A percentile compares a stretch with the other conserved stretches of the same genome.
These are phyloP conservation scores for Spea hammondii DNA, from an alignment of 2,797 vertebrate species.

Conservation along the genomic window DNA sequence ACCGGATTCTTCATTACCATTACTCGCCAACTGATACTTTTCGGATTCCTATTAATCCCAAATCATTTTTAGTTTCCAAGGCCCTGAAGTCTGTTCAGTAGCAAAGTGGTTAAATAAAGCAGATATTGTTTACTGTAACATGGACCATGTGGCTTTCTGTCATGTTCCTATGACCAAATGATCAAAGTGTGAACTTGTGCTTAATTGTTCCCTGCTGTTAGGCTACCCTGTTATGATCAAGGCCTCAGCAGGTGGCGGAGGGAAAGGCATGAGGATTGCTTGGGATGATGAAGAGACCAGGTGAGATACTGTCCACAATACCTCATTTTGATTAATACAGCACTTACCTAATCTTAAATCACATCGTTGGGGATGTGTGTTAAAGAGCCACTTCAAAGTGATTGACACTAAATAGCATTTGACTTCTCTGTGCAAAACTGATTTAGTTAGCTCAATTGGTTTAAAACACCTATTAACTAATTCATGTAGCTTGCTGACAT, in stretches of 20 bases:
- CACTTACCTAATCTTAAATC: conserved; percentile 53
- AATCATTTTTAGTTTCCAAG: too few relatives aligned
- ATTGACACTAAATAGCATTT: conserved; percentile 57
- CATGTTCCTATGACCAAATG: conserved; percentile 85
- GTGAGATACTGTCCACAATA: conserved; percentile 75
- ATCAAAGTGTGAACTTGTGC: conserved; percentile 89
- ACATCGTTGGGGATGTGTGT: conserved; percentile 1
- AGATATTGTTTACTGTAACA: conserved; percentile 71
- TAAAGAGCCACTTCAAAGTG: conserved; percentile 37
- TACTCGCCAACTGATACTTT: too few relatives aligned
- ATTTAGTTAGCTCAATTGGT: background rate
- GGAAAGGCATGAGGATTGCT: conserved; percentile 90
- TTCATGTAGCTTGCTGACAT: background rate
- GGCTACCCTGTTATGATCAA: conserved; percentile 99
- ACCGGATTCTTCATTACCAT: too few relatives aligned
- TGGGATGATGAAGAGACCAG: conserved; percentile 96
- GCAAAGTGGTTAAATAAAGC: conserved; percentile 49
- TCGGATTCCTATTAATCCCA: too few relatives aligned
- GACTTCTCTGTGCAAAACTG: background rate
- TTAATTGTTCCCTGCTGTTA: conserved; percentile 90
- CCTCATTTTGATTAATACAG: conserved; percentile 68
- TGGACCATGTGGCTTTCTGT: conserved; percentile 91
- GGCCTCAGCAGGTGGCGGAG: conserved; percentile 95
- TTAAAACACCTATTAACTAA: background rate
- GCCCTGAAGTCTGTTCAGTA: background rate